A percentile compares a stretch with the other conserved stretches of the same genome.
Conservation (phyloP, 2,113 vertebrate species). For the Plestiodon gilberti region DNA sequence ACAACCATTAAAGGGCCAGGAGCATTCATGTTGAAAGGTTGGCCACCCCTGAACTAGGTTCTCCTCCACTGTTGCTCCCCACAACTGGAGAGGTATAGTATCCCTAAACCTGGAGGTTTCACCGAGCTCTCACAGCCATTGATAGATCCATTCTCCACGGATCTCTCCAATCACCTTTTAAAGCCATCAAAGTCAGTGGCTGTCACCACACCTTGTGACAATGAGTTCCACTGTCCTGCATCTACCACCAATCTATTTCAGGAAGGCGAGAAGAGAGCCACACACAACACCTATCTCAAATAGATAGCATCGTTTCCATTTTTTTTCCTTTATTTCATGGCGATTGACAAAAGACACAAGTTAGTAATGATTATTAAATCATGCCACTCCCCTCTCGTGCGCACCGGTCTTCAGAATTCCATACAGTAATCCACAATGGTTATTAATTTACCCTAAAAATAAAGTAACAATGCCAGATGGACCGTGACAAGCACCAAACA, state of each 20-base stretch:
- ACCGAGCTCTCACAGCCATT: too few species aligned
- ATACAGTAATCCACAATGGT: slow-evolving; percentile 86
- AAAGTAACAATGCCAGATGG: slow-evolving; percentile 74
- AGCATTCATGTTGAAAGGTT: too few species aligned
- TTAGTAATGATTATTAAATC: slow-evolving; percentile 90
- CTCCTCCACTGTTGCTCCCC: too few species aligned
- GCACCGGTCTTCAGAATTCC: slow-evolving; percentile 78
- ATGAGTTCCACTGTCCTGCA: too few species aligned
- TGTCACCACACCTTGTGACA: too few species aligned
- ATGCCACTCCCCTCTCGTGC: slow-evolving; percentile 85
- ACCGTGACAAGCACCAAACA: slow-evolving; percentile 50
- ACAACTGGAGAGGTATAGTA: too few species aligned
- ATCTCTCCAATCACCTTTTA: too few species aligned
- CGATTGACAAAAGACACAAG: slow-evolving; percentile 92
- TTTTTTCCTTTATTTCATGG: slow-evolving; percentile 88
- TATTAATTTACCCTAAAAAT: slow-evolving; percentile 56
- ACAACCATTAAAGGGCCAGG: too few species aligned
- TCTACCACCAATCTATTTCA: background rate
- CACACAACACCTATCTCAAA: slow-evolving; percentile 44
- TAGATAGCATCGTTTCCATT: slow-evolving; percentile 71
- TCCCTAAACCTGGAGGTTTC: too few species aligned
- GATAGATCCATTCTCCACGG: too few species aligned
- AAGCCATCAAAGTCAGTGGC: too few species aligned
- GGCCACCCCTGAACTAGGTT: too few species aligned
- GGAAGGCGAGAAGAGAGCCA: background rate